phyloP scores from a whole-genome alignment of 2,797 vertebrate genomes.

The Allobates femoralis region DNA sequence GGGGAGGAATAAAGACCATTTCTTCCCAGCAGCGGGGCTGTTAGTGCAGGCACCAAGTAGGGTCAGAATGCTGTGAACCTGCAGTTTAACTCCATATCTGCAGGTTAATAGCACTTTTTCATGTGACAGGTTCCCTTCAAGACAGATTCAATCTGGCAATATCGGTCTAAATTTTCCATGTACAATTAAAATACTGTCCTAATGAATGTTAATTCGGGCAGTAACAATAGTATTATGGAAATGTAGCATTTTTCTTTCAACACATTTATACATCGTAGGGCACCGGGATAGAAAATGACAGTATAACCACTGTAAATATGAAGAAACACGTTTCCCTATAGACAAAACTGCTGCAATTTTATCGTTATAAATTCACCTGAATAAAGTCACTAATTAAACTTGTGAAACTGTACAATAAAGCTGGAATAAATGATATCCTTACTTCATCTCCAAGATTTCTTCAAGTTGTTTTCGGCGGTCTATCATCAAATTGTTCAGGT shows the following conservation, averaged over 20 bases:
- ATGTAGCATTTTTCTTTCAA: background rate
- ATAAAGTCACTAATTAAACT: background rate
- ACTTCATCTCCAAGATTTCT: constrained; percentile 99
- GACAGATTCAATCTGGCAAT: background rate
- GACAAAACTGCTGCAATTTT: too few relatives aligned
- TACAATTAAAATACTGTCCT: background rate
- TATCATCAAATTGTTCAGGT: constrained; percentile 92
- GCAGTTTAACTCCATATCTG: too few relatives aligned
- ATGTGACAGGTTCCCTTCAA: too few relatives aligned
- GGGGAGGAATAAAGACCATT: too few relatives aligned
- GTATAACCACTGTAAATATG: background rate
- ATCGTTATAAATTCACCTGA: background rate
- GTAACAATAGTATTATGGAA: background rate
- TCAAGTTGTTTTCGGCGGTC: constrained; percentile 95
- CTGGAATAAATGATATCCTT: constrained; percentile 70
- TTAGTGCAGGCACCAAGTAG: too few relatives aligned
- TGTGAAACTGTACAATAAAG: constrained; percentile 39
- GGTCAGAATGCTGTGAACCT: too few relatives aligned
- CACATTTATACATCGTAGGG: background rate
- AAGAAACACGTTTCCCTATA: background rate
- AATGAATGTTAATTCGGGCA: background rate
- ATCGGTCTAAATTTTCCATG: background rate
- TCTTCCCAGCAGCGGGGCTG: too few relatives aligned
- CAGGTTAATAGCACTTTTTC: too few relatives aligned
- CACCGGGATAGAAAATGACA: background rate